Base-by-base conservation (phyloP, 2,888 invertebrate genomes). In the Philaethria dido region DNA sequence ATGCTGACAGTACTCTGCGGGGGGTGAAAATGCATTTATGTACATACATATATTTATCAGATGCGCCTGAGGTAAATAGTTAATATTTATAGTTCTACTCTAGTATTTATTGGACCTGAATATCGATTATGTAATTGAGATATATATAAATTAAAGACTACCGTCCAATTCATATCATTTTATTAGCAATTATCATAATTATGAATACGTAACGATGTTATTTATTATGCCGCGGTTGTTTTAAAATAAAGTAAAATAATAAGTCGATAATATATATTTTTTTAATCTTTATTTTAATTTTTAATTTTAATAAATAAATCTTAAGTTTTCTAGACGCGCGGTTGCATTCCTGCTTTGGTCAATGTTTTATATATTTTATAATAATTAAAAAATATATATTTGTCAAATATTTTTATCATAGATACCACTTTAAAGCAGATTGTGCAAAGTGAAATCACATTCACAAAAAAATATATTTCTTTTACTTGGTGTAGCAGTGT, bases 31-130 rank as follows among this genome's bases (percentile, higher is more conserved):
- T 48, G 45, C 22, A 57, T 57, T 20, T 39, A 57, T n/a, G 22
- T 39, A 39, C 25, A 69, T 65, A 64, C 69, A 64, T 64, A 50
- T 52, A 69, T 69, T 68, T 59, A 71, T 67, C 69, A 67, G 69
- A 64, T 64, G 62, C 55, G 69, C 71, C 64, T 50, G 62, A 54
- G 67, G 71, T 64, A 62, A 64, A 71, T 67, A 60, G 45, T 62
- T 62, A 59, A 63, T 62, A 69, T 71, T 69, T 69, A 71, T 71
- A 68, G 68, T 57, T 42, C 45, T 62, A 36, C 54, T 57, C 29
- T 16, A 45, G 39, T 44, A 62, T 62, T 70, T 62, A 64, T 62
- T 52, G 25, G n/a, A 36, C 29, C 16, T 54, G 64, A 70, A 65
- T 66, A 47, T 62, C 29, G 39, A 64, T 64, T 50, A 48, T n/a